These are phyloP conservation scores for Brachypalpus laphriformis DNA, from an alignment of 2,888 invertebrate species.

Conservation along the genomic window DNA sequence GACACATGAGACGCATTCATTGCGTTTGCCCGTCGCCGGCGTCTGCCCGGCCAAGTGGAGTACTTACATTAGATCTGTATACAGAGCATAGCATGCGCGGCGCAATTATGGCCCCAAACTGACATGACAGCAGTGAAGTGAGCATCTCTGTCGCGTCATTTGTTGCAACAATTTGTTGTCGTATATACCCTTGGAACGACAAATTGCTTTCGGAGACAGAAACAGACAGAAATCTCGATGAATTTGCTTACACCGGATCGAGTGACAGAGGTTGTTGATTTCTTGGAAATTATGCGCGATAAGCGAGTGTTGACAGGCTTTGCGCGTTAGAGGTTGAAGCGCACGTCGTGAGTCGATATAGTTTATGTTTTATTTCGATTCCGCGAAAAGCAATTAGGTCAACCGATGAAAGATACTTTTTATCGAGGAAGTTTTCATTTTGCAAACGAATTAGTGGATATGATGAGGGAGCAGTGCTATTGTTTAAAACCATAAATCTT, in stretches of 20 bases:
- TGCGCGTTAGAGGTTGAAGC: constrained; percentile 27
- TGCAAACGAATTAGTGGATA: constrained; percentile 48
- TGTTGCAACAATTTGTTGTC: constrained; percentile 66
- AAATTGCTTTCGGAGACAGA: constrained; percentile 45
- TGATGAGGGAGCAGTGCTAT: constrained; percentile 26
- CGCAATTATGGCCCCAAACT: constrained; percentile 59
- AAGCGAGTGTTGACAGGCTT: constrained; percentile 63
- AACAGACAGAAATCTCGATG: constrained; percentile 40
- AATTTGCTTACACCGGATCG: constrained; percentile 51
- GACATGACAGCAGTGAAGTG: constrained; percentile 62
- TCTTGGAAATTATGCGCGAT: constrained; percentile 60
- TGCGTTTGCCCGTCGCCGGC: constrained; percentile 14
- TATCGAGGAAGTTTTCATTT: constrained; percentile 48
- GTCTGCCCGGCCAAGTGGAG: neutral
- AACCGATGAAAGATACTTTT: constrained; percentile 62
- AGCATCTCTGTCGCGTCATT: constrained; percentile 69
- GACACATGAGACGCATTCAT: constrained; percentile 63
- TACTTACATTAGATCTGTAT: constrained; percentile 59
- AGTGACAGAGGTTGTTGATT: constrained; percentile 28
- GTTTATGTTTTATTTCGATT: constrained; percentile 41
- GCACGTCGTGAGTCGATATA: constrained; percentile 20
- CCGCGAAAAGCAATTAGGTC: constrained; percentile 70
- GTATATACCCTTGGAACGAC: constrained; percentile 65
- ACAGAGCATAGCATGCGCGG: constrained; percentile 55
- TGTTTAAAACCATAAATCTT: constrained; percentile 23